phyloP scores from a whole-genome alignment of 2,888 invertebrate species.

The Oscheius onirici region DNA sequence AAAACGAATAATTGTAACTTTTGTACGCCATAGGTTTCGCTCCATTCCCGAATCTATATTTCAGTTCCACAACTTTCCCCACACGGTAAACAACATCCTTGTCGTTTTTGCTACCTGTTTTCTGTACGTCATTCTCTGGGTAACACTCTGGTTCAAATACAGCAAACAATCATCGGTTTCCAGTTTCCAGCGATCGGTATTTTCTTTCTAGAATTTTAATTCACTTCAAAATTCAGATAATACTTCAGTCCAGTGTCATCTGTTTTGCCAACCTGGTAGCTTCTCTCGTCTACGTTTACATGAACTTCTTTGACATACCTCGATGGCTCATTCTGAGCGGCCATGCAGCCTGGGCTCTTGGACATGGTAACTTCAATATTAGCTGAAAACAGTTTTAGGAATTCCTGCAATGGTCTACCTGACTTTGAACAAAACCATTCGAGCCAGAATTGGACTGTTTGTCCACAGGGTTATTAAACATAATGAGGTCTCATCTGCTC shows the following conservation, averaged over 20 bases:
- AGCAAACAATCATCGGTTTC: neutral
- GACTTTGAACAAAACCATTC: no score
- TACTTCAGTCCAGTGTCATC: conserved; percentile 46
- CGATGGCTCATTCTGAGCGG: conserved; percentile 47
- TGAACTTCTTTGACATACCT: conserved; percentile 49
- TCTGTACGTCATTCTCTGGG: conserved; percentile 43
- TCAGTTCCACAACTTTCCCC: conserved; percentile 35
- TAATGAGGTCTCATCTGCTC: no score
- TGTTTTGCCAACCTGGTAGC: conserved; percentile 48
- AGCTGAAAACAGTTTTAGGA: neutral
- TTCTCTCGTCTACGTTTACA: conserved; percentile 49
- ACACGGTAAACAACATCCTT: conserved; percentile 49
- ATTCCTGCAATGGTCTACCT: no score
- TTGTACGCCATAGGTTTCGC: no score
- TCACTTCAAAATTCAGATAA: conserved; percentile 34
- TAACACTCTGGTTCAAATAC: conserved; percentile 32
- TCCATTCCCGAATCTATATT: no score
- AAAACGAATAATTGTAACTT: no score
- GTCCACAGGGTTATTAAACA: no score
- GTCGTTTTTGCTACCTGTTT: conserved; percentile 46
- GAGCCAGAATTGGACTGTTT: no score
- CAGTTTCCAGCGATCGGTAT: neutral
- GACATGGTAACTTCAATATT: conserved; percentile 35
- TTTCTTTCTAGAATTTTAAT: neutral
- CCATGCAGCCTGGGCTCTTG: conserved; percentile 47